Evolutionary conservation across 2,113 vertebrate genomes (phyloP).

Genomic region (Chiloscyllium plagiosum): DNA sequence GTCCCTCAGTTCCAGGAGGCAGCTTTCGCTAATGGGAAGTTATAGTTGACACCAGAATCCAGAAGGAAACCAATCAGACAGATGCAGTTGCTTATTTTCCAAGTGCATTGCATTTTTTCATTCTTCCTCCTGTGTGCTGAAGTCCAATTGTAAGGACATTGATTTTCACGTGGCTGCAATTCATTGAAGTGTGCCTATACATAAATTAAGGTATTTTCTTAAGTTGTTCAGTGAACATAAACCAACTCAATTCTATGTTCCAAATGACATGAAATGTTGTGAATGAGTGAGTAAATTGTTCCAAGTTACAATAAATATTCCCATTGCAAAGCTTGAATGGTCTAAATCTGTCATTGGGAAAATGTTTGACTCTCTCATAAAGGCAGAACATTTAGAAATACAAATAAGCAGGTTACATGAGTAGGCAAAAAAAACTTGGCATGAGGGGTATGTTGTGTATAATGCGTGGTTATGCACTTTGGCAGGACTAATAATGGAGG

Average conservation of each 20-base stretch:
- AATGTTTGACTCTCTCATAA: no score
- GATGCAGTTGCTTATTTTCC: conserved; percentile 41
- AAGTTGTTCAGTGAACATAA: not conserved
- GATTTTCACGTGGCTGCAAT: not conserved
- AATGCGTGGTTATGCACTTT: no score
- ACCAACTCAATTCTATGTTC: not conserved
- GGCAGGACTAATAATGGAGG: no score
- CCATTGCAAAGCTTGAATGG: conserved; percentile 9
- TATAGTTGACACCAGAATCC: conserved; percentile 58
- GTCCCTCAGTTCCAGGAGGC: conserved; percentile 98
- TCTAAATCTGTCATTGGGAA: not conserved
- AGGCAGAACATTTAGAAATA: no score
- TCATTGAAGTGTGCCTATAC: not conserved
- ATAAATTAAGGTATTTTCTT: conserved; percentile 16
- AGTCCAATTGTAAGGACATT: not conserved
- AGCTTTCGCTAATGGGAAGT: conserved; percentile 93
- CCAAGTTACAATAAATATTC: conserved; percentile 9
- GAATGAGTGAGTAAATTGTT: conserved; percentile 3
- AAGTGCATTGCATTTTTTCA: conserved; percentile 14
- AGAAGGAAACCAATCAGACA: conserved; percentile 40
- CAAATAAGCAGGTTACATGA: no score
- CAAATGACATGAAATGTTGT: not conserved
- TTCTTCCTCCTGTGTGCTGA: conserved; percentile 19
- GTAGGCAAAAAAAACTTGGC: no score
- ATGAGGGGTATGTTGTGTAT: no score